Base-by-base conservation (phyloP, 2,888 invertebrate species). In the Sphaeridia pumilis region DNA sequence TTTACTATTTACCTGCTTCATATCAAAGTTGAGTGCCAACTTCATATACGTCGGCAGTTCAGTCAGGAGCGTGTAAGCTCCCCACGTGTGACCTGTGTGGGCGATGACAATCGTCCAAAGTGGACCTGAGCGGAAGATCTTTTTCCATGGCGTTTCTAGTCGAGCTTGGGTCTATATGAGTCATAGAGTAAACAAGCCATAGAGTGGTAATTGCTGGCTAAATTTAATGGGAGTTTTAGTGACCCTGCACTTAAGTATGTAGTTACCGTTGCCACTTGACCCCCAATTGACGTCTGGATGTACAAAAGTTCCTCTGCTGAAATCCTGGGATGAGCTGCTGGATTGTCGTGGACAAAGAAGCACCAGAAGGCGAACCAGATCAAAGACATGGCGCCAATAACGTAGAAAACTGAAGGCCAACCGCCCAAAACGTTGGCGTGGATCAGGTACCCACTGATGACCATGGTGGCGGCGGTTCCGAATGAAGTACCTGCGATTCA, bases 331-430 rank as follows among this genome's bases (percentile, higher is more conserved):
- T 87, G 87, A 22, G 72, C 71, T 5, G 78, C 77, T 0, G 87
- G 87, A 7, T 79, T 76, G 61, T 87, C 84, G 65, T 79, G 87
- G 1, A 86, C 77, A 28, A 86, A 72, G 51, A 79, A 74, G 68
- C 82, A 73, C 87, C 87, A 88, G 60, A 81, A 80, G 22, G 76
- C 67, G 65, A 84, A 89, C 92, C 92, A 92, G 12, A 89, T 56
- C 4, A 87, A 76, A 1, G 87, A 86, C 22, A 84, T 70, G 1
- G 79, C 71, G 5, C 56, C 89, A 66, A 88, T 87, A 49, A 88
- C 71, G 68, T 90, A 90, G 73, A 90, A 90, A 43, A 87, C 84
- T 7, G 87, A 76, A 0, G 88, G 87, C 90, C 90, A 90, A 1
- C 89, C 89, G 10, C 81, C 83, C 60, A 76, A 76, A 54, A 79